Evolutionary conservation across 2,888 invertebrate species (phyloP), one percentile per base, ranked within the genome.

Genomic region (Trachelus tabidus): DNA sequence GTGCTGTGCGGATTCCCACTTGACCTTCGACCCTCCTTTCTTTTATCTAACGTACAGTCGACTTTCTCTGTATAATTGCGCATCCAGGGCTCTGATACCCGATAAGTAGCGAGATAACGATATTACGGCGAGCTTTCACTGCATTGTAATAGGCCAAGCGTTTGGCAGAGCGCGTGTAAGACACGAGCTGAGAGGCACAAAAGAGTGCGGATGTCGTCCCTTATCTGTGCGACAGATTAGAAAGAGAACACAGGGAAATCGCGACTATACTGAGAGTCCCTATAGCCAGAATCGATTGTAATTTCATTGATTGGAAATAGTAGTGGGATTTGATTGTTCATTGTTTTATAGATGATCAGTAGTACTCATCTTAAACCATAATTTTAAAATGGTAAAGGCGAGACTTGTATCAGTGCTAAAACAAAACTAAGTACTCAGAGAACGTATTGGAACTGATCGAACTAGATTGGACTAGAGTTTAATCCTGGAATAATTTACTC

Each of bases 341-440:
- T 23, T 6, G 56, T 23, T 23, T 23, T 9, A 23, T 9, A 56
- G 56, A 56, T 56, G 23, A 56, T 9, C 23, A 9, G 56, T 0
- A 56, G 23, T 23, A 56, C 9, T 23, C 1, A 23, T 23, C 1
- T 15, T 56, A 56, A 23, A 56, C 9, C 56, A 15, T 23, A 56
- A 2, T 23, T 23, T 23, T 23, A 56, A 56, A 56, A 56, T 23
- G 40, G 23, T 56, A 56, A 23, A 23, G 23, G 23, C 56, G 23
- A 4, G 35, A 73, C 23, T 73, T 12, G 33, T 11, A 23, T n/a
- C 34, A 6, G 23, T 35, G 35, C 23, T 56, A 56, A 56, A 56
- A 56, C 75, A 76, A 79, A 82, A 82, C 83, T 82, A 81, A 83
- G 80, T 83, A 82, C 79, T 76, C 73, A 75, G 76, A 75, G 75